Evolutionary conservation across 1,140 invertebrate species (phyloP).

Genomic region (Teleogryllus occipitalis): DNA sequence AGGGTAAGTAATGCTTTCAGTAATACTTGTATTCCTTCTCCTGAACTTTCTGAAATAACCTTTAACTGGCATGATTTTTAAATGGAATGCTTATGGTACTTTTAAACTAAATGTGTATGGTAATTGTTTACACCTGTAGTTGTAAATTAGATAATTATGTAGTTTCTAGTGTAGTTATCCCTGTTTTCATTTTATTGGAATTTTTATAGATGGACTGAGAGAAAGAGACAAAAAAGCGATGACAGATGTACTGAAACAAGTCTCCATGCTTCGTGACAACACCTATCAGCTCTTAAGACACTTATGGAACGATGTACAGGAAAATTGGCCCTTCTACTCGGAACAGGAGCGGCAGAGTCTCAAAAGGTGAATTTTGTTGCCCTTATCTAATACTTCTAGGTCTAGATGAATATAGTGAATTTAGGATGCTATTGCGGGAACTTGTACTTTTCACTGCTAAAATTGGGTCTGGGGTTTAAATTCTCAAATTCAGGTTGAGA

Average conservation of each 20-base stretch:
- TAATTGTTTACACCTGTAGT: neutral
- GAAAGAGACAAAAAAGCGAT: slow-evolving; percentile 71
- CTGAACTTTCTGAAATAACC: slow-evolving; percentile 43
- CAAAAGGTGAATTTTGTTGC: slow-evolving; percentile 51
- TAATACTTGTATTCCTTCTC: neutral
- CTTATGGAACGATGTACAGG: slow-evolving; percentile 85
- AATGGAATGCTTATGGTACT: neutral
- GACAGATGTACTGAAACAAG: slow-evolving; percentile 64
- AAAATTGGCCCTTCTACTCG: slow-evolving; percentile 89
- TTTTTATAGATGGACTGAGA: slow-evolving; percentile 64
- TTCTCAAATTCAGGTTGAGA: too few species aligned
- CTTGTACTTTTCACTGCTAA: too few species aligned
- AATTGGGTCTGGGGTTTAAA: too few species aligned
- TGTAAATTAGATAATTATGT: too few species aligned
- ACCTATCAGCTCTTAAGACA: slow-evolving; percentile 74
- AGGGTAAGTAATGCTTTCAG: slow-evolving; percentile 46
- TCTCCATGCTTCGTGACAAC: slow-evolving; percentile 76
- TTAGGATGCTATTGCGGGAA: too few species aligned
- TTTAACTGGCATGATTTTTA: too few species aligned
- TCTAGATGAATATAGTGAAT: too few species aligned
- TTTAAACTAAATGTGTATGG: neutral
- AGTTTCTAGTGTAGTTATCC: neutral
- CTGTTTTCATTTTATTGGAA: neutral
- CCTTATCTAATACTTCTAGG: too few species aligned
- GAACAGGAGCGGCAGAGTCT: slow-evolving; percentile 79